Percentiles rank a stretch among this genome's conserved stretches.
Conservation (phyloP, 2,113 vertebrate species). For the Psittacus erithacus region DNA sequence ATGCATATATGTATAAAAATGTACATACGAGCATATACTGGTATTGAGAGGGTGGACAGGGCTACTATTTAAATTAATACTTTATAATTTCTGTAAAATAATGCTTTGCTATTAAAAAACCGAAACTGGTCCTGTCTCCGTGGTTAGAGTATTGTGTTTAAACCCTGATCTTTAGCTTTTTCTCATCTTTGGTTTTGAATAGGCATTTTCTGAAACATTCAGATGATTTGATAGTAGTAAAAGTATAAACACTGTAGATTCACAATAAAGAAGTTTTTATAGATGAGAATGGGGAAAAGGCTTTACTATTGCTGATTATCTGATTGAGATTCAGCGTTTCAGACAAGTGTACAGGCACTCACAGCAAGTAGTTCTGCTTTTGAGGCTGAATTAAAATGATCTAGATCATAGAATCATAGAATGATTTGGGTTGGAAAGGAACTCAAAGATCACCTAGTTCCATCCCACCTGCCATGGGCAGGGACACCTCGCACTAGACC, state of each 20-base stretch:
- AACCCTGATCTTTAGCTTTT: not conserved
- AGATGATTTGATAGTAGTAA: not conserved
- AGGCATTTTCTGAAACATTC: not conserved
- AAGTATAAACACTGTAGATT: not conserved
- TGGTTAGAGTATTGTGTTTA: not conserved
- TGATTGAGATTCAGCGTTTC: not conserved
- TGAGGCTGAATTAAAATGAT: not conserved
- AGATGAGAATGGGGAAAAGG: not conserved
- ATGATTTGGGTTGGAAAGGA: not conserved
- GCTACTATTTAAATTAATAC: not conserved
- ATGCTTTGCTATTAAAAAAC: not conserved
- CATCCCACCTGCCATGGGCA: not conserved
- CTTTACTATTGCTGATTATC: not conserved
- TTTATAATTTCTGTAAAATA: not conserved
- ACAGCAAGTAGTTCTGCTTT: not conserved
- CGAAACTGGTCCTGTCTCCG: not conserved
- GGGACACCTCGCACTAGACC: not conserved
- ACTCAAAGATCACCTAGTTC: not conserved
- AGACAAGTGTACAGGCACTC: not conserved
- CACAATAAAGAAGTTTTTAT: not conserved
- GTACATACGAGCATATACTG: not conserved
- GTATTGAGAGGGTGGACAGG: not conserved
- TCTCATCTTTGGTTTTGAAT: not conserved
- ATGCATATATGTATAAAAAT: not conserved
- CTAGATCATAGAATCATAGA: not conserved